Evolutionary conservation across 2,888 invertebrate species (phyloP), one percentile per base, ranked within the genome.

Genomic region (Amphipyra tragopoginis): DNA sequence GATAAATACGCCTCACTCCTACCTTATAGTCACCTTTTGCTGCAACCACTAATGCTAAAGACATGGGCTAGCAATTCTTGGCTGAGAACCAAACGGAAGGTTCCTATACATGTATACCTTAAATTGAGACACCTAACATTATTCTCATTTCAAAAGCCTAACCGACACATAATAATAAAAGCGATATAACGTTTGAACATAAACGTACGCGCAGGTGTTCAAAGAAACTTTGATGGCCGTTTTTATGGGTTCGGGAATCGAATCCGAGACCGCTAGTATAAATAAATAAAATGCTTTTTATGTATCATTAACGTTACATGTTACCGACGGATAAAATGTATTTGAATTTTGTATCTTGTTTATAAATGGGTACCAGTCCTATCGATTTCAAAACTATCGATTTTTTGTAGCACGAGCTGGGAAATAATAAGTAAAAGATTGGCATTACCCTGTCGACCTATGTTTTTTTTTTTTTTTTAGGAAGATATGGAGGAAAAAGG

Each of bases 131-230:
- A 21, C 21, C 36, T 11, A 49, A 36, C 13, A 29, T 43, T 42
- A 57, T 53, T 45, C 49, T 54, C 50, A 57, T 69, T 21, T 51
- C 29, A 21, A 58, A 54, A 43, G 11, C 56, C 36, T 59, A 55
- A 63, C 57, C 44, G 11, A 43, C 44, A 15, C 33, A 54, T 57
- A 65, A 75, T 42, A 67, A 76, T 65, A 65, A 59, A 77, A 47
- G 33, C 14, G 44, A 45, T 55, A 65, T 60, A 43, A 61, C 54
- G 57, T 52, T 45, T 49, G 64, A 59, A 65, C 51, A 36, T 58
- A 61, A 66, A 65, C 50, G 56, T 9, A 51, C 52, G 48, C 75
- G 13, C 84, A 84, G 84, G 85, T 85, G 83, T 81, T 78, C 75
- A 49, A 57, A 59, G 61, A 48, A 65, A 75, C 66, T 81, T 85